Evolutionary conservation across 2,113 vertebrate species (phyloP).

Genomic region (Petromus typicus): DNA sequence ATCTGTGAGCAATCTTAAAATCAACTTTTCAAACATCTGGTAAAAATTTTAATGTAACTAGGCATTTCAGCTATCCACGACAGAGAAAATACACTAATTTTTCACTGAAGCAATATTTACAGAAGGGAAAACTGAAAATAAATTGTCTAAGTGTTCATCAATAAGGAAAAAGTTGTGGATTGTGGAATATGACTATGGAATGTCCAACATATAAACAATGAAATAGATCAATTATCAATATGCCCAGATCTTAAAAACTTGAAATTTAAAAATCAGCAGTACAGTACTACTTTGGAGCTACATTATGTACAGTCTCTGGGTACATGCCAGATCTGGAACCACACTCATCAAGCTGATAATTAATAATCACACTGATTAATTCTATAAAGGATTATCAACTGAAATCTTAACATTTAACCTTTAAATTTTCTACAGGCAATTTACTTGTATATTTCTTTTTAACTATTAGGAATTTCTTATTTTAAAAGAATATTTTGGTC

Average conservation of each 20-base stretch:
- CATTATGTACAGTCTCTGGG: not conserved
- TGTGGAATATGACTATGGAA: not conserved
- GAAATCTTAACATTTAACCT: slow-evolving; percentile 43
- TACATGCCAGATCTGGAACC: not conserved
- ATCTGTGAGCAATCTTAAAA: not conserved
- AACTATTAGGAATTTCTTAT: not conserved
- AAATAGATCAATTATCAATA: not conserved
- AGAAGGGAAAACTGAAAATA: slow-evolving; percentile 9
- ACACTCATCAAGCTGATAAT: not conserved
- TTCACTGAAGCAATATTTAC: not conserved
- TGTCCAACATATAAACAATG: not conserved
- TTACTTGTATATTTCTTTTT: not conserved
- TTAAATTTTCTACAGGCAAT: slow-evolving; percentile 1
- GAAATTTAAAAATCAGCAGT: not conserved
- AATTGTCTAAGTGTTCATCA: not conserved
- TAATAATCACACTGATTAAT: slow-evolving; percentile 30
- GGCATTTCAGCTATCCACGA: not conserved
- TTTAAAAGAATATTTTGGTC: slow-evolving; percentile 45
- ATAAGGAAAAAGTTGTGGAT: not conserved
- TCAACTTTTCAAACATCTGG: slow-evolving; percentile 12
- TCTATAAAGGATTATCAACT: not conserved
- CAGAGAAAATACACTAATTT: not conserved
- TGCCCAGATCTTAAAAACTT: not conserved
- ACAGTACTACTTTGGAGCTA: not conserved
- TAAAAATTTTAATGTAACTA: slow-evolving; percentile 1